Conservation (phyloP, 2,888 invertebrate genomes). For the Tromatobia lineatoria region DNA sequence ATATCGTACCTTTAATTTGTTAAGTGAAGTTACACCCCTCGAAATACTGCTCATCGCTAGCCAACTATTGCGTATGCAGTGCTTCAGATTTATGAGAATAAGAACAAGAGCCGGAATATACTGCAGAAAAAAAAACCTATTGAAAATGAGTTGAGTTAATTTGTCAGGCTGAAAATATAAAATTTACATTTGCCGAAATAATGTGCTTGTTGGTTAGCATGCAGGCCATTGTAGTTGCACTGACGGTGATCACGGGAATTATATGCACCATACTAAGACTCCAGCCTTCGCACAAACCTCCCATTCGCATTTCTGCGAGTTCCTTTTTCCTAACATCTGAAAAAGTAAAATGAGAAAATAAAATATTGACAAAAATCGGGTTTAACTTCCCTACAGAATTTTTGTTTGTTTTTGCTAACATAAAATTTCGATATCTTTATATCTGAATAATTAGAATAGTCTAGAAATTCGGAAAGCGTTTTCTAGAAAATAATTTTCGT, state of each 20-base stretch:
- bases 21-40: constrained; percentile 75
- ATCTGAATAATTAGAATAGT: not conserved
- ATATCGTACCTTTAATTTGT: constrained; percentile 76
- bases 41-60: constrained; percentile 77
- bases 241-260: constrained; percentile 74
- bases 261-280: constrained; percentile 76
- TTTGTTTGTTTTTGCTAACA: too few relatives aligned
- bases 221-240: constrained; percentile 71
- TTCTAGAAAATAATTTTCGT: too few relatives aligned
- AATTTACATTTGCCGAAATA: constrained; percentile 68
- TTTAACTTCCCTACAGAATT: too few relatives aligned
- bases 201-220: constrained; percentile 71
- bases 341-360: constrained; percentile 13
- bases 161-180: not conserved
- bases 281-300: constrained; percentile 75
- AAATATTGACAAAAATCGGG: not conserved
- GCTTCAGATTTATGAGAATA: constrained; percentile 75
- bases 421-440: not conserved
- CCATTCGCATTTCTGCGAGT: constrained; percentile 73
- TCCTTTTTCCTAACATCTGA: constrained; percentile 72
- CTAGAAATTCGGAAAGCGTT: too few relatives aligned
- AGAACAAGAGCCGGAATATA: constrained; percentile 74
- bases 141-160: not conserved
- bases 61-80: constrained; percentile 76
- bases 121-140: constrained; percentile 61